A percentile compares a stretch with the other conserved stretches of the same genome.
Evolutionary conservation across 2,113 vertebrate genomes (phyloP).

Genomic region (Cyanoderma ruficeps): DNA sequence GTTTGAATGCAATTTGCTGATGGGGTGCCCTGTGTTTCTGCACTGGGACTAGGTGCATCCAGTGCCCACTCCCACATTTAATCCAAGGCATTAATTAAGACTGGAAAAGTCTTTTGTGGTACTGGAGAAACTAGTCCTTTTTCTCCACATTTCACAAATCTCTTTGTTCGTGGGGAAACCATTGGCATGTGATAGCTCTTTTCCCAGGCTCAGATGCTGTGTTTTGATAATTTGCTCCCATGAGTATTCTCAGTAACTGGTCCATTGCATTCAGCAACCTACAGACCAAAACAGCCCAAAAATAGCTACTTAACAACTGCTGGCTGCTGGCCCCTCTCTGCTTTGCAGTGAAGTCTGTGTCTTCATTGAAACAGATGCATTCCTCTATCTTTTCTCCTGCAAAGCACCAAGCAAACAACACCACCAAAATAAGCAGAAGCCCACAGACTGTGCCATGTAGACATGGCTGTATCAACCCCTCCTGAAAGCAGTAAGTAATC

Average conservation of each 20-base stretch:
- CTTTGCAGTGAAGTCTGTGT: not conserved
- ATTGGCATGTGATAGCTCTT: not conserved
- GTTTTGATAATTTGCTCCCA: not conserved
- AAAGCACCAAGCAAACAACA: not conserved
- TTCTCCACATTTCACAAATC: not conserved
- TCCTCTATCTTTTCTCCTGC: not conserved
- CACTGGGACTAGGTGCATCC: not conserved
- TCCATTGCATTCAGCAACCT: not conserved
- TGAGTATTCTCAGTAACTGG: not conserved
- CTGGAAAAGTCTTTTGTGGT: not conserved
- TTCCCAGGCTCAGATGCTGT: not conserved
- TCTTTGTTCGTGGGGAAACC: not conserved
- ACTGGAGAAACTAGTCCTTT: not conserved
- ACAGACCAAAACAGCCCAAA: not conserved
- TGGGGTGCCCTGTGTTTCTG: not conserved
- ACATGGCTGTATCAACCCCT: not conserved
- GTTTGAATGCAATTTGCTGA: not conserved
- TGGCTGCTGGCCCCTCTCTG: not conserved
- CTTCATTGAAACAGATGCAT: not conserved
- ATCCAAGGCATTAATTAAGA: not conserved
- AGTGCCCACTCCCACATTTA: not conserved
- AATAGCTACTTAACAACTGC: not conserved
- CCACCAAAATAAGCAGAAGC: not conserved
- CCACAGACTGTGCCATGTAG: not conserved
- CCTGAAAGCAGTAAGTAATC: not conserved